Evolutionary conservation across 2,888 invertebrate genomes (phyloP), one percentile per base, ranked within the genome.

Genomic region (Cotesia congregata): DNA sequence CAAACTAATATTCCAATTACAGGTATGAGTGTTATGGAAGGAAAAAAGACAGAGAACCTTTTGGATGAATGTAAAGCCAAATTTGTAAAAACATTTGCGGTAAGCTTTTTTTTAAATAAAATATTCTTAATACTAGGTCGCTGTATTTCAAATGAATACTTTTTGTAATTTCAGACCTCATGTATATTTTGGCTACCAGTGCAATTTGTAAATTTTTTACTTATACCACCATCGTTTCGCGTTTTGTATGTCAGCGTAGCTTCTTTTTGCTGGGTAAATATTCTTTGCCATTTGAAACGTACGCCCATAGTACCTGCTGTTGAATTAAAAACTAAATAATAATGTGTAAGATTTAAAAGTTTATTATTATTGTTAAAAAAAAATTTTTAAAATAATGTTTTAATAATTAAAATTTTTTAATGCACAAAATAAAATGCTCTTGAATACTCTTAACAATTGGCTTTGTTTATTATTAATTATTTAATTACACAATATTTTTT

Each of bases 171-270:
- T 85, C 80, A 93, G 87, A 93, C 94, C 0, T 96, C 95, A 80
- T 96, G 96, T 84, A 89, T 93, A 73, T 97, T 96, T 88, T 97
- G 97, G 96, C 87, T 96, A 61, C 96, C 96, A 0, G 94, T 93
- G 0, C 96, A 96, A 89, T 92, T 93, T 0, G 86, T 96, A 41
- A 97, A 97, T 89, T 97, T 97, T 89, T 87, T 92, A 67, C 88
- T 95, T 72, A 88, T 97, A 71, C 94, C 96, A 0, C 92, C 95
- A 0, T 90, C 93, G 72, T 92, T 94, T 77, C 91, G 97, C 15
- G 95, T 97, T 0, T 92, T 94, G 1, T 97, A 95, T 85, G 95
- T 97, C 39, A 94, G 95, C 0, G 90, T 93, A 0, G 94, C 94
- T 70, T 94, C 96, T 0, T 94, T 96, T 83, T 88, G 94, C 38